Evolutionary conservation across 2,113 vertebrate genomes (phyloP).

Genomic region (Anguilla rostrata): DNA sequence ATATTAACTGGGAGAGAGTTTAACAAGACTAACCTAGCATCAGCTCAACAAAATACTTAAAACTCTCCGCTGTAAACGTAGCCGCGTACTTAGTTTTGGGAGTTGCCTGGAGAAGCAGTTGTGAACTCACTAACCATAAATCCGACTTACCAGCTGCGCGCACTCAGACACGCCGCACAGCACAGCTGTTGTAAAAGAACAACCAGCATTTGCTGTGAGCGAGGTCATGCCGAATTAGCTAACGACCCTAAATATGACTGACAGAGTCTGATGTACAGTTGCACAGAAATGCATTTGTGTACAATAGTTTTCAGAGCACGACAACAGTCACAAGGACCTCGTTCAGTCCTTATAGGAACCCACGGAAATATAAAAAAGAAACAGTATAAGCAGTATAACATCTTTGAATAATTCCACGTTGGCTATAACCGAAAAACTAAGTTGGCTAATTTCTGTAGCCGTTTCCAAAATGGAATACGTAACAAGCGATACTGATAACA

Average conservation of each 20-base stretch:
- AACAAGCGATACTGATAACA: too few relatives aligned
- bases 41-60: too few relatives aligned
- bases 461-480: too few relatives aligned
- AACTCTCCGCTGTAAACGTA: too few relatives aligned
- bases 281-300: not conserved
- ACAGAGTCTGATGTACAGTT: constrained; percentile 26
- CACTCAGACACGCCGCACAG: not conserved
- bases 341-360: not conserved
- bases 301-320: constrained; percentile 3
- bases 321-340: not conserved
- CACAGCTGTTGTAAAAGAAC: constrained; percentile 8
- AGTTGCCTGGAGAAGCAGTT: too few relatives aligned
- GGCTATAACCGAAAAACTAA: too few relatives aligned
- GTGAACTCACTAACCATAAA: not conserved
- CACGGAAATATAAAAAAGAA: constrained; percentile 27
- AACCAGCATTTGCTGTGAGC: not conserved
- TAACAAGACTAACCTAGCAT: too few relatives aligned
- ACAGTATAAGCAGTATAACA: not conserved
- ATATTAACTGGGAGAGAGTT: too few relatives aligned
- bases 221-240: constrained; percentile 4
- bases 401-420: too few relatives aligned
- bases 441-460: too few relatives aligned
- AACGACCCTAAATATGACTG: constrained; percentile 27
- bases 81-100: too few relatives aligned
- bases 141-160: not conserved